phyloP scores from a whole-genome alignment of 2,113 vertebrate species.

The Mugil cephalus region DNA sequence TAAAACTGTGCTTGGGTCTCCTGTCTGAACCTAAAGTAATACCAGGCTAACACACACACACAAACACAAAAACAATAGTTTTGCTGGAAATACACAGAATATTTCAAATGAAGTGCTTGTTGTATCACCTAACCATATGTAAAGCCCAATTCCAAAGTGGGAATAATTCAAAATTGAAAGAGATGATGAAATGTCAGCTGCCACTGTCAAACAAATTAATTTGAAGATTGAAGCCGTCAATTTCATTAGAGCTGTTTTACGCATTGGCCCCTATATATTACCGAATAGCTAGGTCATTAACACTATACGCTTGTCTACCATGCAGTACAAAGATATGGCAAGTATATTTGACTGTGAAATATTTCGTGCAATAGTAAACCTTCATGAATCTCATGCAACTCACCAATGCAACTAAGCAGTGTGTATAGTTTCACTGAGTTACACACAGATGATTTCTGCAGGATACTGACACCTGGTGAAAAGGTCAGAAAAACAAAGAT shows the following conservation, averaged over 20 bases:
- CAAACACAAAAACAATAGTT: neutral
- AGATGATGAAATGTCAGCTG: neutral
- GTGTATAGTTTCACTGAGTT: slow-evolving; percentile 56
- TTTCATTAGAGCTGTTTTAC: neutral
- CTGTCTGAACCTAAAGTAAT: too few relatives aligned
- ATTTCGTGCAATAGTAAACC: slow-evolving; percentile 48
- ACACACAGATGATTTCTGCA: slow-evolving; percentile 52
- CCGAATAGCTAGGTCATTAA: neutral
- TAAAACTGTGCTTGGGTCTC: too few relatives aligned
- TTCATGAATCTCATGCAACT: slow-evolving; percentile 66
- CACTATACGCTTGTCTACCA: slow-evolving; percentile 28
- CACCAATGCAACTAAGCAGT: slow-evolving; percentile 67
- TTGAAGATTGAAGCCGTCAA: neutral
- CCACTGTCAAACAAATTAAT: neutral
- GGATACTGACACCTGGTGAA: slow-evolving; percentile 64
- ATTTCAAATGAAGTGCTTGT: neutral
- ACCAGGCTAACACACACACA: neutral
- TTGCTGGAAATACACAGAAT: neutral
- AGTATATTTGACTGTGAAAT: slow-evolving; percentile 14
- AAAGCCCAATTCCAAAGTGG: neutral
- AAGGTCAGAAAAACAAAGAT: slow-evolving; percentile 61
- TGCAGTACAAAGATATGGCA: slow-evolving; percentile 19
- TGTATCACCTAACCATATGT: neutral
- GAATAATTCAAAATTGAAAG: neutral
- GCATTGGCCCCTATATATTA: neutral